Percentiles rank a stretch among this genome's conserved stretches.
phyloP scores from a whole-genome alignment of 2,797 vertebrate genomes.

The Pteropus rufus region DNA sequence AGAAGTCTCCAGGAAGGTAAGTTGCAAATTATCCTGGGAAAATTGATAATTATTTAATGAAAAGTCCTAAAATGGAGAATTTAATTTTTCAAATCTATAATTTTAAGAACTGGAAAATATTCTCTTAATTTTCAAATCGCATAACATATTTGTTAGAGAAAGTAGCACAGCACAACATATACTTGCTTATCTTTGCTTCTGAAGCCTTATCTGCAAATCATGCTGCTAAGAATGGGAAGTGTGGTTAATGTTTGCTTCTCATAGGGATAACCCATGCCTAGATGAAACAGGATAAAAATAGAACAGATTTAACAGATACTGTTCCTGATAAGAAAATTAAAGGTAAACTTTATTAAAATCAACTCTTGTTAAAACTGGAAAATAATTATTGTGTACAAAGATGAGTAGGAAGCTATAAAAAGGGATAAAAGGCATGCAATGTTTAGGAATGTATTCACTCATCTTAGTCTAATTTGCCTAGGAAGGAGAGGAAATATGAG shows the following conservation, averaged over 20 bases:
- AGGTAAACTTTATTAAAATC: not conserved
- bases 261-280: not conserved
- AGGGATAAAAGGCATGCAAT: not conserved
- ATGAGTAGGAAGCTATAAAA: not conserved
- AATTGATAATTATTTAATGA: not conserved
- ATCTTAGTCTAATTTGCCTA: slow-evolving; percentile 9
- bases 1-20: not conserved
- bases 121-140: slow-evolving; percentile 19
- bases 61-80: not conserved
- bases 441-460: not conserved
- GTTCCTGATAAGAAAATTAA: not conserved
- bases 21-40: not conserved
- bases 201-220: slow-evolving; percentile 24
- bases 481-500: not conserved
- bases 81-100: not conserved
- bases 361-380: not conserved
- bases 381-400: not conserved
- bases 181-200: slow-evolving; percentile 6
- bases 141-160: not conserved
- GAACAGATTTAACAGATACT: not conserved
- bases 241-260: not conserved
- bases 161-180: not conserved
- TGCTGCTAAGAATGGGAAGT: not conserved
- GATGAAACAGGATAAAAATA: not conserved
- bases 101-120: slow-evolving; percentile 12